Percentiles rank a stretch among this genome's conserved stretches.
These are phyloP conservation scores for Slavum lentiscoides DNA, from an alignment of 2,888 invertebrate species.

Conservation along the genomic window DNA sequence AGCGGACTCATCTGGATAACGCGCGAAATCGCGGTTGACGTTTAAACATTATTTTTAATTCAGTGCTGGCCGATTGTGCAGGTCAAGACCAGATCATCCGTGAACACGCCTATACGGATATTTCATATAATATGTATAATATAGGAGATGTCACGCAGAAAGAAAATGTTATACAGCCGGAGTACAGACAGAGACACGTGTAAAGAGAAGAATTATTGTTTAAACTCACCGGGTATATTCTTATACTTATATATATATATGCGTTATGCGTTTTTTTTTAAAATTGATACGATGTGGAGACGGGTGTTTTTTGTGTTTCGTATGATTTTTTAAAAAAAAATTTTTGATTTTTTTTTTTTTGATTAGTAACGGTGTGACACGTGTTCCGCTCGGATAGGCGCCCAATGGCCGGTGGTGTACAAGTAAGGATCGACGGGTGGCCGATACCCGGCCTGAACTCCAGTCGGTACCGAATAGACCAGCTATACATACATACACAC, in stretches of 20 bases:
- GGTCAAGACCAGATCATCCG: too few relatives aligned
- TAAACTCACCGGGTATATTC: slow-evolving; percentile 42
- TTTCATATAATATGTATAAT: too few relatives aligned
- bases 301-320: slow-evolving; percentile 36
- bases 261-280: slow-evolving; percentile 37
- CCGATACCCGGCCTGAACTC: slow-evolving; percentile 59
- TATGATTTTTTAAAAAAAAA: background rate
- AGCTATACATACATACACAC: slow-evolving; percentile 58
- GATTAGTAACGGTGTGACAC: slow-evolving; percentile 49
- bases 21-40: too few relatives aligned
- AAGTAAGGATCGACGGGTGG: slow-evolving; percentile 59
- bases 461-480: slow-evolving; percentile 62
- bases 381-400: slow-evolving; percentile 53
- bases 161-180: background rate
- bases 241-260: slow-evolving; percentile 25
- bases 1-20: too few relatives aligned
- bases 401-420: slow-evolving; percentile 56
- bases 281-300: slow-evolving; percentile 23
- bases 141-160: slow-evolving; percentile 1
- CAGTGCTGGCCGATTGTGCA: too few relatives aligned
- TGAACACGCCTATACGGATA: too few relatives aligned
- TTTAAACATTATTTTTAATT: too few relatives aligned
- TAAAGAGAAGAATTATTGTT: slow-evolving; percentile 43
- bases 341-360: slow-evolving; percentile 38
- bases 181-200: slow-evolving; percentile 26